Evolutionary conservation across 2,113 vertebrate species (phyloP).

Genomic region (Stomatorhinus ivindoensis): DNA sequence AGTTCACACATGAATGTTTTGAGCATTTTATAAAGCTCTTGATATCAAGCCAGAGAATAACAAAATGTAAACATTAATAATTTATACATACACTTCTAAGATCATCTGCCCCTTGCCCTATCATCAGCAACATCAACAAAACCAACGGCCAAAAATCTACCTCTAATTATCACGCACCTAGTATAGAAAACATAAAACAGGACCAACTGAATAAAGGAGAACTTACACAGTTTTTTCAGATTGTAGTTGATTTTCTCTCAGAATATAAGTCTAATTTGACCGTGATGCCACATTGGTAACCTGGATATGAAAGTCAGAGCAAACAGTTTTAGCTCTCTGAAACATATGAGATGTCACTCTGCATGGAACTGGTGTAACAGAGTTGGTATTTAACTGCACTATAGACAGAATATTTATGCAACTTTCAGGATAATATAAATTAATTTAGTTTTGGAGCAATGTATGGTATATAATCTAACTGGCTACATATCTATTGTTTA

Average conservation of each 20-base stretch:
- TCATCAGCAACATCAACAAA: conserved; percentile 30
- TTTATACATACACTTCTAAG: conserved; percentile 34
- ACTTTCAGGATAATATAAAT: background rate
- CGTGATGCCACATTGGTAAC: background rate
- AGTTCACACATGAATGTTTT: conserved; percentile 29
- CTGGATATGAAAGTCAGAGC: background rate
- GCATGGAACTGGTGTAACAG: background rate
- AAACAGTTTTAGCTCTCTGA: background rate
- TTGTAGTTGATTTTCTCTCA: background rate
- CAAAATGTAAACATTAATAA: conserved; percentile 44
- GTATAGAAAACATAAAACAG: background rate
- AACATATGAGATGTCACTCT: background rate
- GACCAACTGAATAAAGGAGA: background rate
- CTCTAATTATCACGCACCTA: background rate
- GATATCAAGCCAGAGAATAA: conserved; percentile 35
- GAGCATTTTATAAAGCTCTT: conserved; percentile 35
- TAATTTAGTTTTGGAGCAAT: background rate
- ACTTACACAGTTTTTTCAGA: background rate
- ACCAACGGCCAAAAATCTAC: conserved; percentile 29
- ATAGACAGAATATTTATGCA: background rate
- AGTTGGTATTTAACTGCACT: background rate
- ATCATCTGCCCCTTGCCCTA: conserved; percentile 20
- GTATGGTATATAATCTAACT: background rate
- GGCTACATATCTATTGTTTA: background rate
- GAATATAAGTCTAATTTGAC: background rate